Evolutionary conservation across 1,140 invertebrate genomes (phyloP), one percentile per base, ranked within the genome.

Genomic region (Dysdera silvatica): DNA sequence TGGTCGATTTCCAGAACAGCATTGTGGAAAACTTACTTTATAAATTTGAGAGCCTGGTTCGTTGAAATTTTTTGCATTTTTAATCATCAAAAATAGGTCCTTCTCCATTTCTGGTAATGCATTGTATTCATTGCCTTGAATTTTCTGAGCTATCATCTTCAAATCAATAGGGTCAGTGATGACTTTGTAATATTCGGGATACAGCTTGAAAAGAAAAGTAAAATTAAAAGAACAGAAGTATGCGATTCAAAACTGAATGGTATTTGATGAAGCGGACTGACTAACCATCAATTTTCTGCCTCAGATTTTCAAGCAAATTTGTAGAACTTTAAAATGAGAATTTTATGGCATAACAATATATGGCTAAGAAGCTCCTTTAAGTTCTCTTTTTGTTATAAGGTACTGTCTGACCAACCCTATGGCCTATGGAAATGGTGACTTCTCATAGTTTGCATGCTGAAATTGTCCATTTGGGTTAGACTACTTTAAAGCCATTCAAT

Each of bases 1-100:
- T 20, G 4, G 12, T 58, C 35, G 23, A 28, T 24, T 20, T 20
- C 8, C n/a, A n/a, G n/a, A n/a, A n/a, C n/a, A n/a, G n/a, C n/a
- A n/a, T n/a, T n/a, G n/a, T n/a, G n/a, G 37, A n/a, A 2, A 31
- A 59, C 20, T 60, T 60, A 72, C 81, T 74, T 94, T 96, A 73
- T 97, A 98, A 68, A 99, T 96, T 73, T 88, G 85, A 3, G 94
- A 97, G 0, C 92, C 91, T 0, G 95, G 91, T 74, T 97, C 95
- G 76, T 98, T 98, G 72, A 96, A 99, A 5, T 84, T 80, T 73
- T 92, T 96, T 0, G 96, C 95, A 79, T 99, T 99, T 65, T 87
- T 87, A 35, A 89, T 88, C 87, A 99, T 93, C 20, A 91, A 78
- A 65, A 88, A 73, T 7, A 99, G 75, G 80, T 99, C 95, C 58